phyloP scores from a whole-genome alignment of 2,797 vertebrate genomes.

The Sparidentex hasta region DNA sequence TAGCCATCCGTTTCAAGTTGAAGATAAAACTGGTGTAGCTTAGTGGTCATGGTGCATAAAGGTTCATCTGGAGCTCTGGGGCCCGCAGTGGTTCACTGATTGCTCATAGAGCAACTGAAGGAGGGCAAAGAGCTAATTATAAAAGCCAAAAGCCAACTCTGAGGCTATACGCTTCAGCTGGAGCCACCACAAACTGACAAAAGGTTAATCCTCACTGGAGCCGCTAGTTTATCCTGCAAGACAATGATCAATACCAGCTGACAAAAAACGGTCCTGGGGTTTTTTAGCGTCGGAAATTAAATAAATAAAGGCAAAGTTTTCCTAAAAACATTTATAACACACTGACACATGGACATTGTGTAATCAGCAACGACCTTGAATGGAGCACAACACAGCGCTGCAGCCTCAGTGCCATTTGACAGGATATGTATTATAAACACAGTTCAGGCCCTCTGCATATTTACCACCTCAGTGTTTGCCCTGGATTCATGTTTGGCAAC shows the following conservation, averaged over 20 bases:
- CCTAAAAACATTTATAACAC: constrained; percentile 68
- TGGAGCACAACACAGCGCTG: constrained; percentile 38
- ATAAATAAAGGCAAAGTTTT: constrained; percentile 66
- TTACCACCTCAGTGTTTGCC: constrained; percentile 69
- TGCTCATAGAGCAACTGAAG: constrained; percentile 34
- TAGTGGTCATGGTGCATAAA: constrained; percentile 9
- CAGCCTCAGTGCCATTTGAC: constrained; percentile 49
- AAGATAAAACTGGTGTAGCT: constrained; percentile 3
- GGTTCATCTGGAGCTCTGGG: constrained; percentile 19
- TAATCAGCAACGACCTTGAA: constrained; percentile 68
- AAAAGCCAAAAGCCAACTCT: constrained; percentile 39
- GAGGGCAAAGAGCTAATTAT: constrained; percentile 62
- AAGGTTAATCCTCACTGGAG: constrained; percentile 74
- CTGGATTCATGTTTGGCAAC: constrained; percentile 75
- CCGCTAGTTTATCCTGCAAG: constrained; percentile 50
- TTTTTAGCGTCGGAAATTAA: constrained; percentile 57
- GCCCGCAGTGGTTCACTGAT: constrained; percentile 32
- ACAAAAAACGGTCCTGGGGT: constrained; percentile 59
- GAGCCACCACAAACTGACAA: constrained; percentile 53
- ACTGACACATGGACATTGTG: constrained; percentile 54
- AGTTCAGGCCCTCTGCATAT: constrained; percentile 68
- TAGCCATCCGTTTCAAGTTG: background rate
- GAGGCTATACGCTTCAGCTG: constrained; percentile 37
- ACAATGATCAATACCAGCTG: constrained; percentile 76
- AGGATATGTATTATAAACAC: constrained; percentile 64